Evolutionary conservation across 2,797 vertebrate genomes (phyloP).

Genomic region (Gallinago solitaria): DNA sequence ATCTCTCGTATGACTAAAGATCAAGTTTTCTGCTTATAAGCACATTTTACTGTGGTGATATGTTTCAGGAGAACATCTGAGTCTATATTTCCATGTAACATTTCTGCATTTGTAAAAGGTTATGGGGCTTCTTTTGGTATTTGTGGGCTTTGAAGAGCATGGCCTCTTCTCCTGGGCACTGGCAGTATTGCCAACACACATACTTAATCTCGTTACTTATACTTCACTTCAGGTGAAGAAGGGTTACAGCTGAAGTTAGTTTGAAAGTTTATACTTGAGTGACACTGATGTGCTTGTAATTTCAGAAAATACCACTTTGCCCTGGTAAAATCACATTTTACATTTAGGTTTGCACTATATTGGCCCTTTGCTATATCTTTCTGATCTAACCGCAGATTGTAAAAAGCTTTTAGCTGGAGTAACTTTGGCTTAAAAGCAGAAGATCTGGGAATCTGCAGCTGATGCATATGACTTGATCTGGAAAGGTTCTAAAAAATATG

Average conservation of each 20-base stretch:
- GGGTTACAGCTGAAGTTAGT: not conserved
- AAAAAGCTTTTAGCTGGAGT: not conserved
- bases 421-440: not conserved
- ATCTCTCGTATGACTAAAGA: not conserved
- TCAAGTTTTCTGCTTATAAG: not conserved
- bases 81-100: not conserved
- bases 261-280: not conserved
- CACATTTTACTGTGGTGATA: not conserved
- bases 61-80: not conserved
- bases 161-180: not conserved
- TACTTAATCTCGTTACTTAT: not conserved
- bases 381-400: not conserved
- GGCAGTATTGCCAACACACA: not conserved
- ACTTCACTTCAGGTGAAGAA: not conserved
- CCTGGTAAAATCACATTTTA: not conserved
- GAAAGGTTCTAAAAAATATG: not conserved
- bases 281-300: not conserved
- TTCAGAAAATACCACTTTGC: not conserved
- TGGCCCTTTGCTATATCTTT: not conserved
- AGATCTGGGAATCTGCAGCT: not conserved
- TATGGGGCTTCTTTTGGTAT: not conserved
- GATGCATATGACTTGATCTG: not conserved
- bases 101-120: slow-evolving; percentile 1
- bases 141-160: not conserved
- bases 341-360: not conserved